phyloP scores from a whole-genome alignment of 1,140 invertebrate genomes.

The Drosophila auraria region DNA sequence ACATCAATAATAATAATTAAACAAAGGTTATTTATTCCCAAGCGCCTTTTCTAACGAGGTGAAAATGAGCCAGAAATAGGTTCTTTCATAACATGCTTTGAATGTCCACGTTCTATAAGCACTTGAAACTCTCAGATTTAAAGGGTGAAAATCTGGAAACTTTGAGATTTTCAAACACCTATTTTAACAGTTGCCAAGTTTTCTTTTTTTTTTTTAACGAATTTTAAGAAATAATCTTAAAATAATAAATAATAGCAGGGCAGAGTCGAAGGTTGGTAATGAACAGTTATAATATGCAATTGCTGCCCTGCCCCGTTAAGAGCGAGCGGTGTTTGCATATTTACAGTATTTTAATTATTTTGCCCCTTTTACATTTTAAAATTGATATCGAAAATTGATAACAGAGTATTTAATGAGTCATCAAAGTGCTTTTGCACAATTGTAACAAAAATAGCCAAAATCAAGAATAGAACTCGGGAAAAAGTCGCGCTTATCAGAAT shows the following conservation, averaged over 20 bases:
- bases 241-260: no score
- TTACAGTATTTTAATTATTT: not conserved
- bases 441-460: not conserved
- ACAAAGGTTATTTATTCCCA: not conserved
- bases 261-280: constrained; percentile 32
- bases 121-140: not conserved
- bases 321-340: not conserved
- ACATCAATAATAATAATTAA: constrained; percentile 15
- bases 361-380: not conserved
- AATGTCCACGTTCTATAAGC: constrained; percentile 2
- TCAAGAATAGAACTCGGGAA: not conserved
- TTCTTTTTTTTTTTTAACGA: not conserved
- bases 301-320: not conserved
- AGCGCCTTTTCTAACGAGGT: not conserved
- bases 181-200: not conserved
- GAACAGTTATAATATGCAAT: constrained; percentile 25
- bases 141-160: not conserved
- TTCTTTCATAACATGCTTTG: no score
- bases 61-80: not conserved
- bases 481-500: no score
- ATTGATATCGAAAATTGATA: not conserved
- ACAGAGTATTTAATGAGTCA: not conserved
- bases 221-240: no score
- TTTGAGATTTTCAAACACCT: not conserved
- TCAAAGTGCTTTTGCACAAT: not conserved